Evolutionary conservation across 2,888 invertebrate genomes (phyloP).

Genomic region (Leptopilina drosophilae): DNA sequence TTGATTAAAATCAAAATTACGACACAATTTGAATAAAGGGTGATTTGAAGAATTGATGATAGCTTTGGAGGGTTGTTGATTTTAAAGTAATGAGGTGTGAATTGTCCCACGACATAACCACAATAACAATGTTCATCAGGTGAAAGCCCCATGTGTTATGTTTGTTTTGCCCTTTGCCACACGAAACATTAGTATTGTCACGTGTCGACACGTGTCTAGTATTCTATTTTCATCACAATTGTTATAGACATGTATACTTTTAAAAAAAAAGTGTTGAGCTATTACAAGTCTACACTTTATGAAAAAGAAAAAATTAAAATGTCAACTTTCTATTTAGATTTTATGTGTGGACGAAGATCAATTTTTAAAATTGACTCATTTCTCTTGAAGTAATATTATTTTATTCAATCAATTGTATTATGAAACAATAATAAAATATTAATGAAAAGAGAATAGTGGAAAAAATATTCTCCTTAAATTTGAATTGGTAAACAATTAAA

Average conservation of each 20-base stretch:
- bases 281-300: neutral
- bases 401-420: too few species aligned
- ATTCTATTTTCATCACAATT: conserved; percentile 35
- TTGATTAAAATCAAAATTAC: conserved; percentile 43
- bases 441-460: too few species aligned
- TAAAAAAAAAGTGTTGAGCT: neutral
- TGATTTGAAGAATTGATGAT: conserved; percentile 59
- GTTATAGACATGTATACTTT: conserved; percentile 19
- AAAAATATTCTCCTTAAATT: too few species aligned
- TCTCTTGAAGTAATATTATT: too few species aligned
- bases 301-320: conserved; percentile 22
- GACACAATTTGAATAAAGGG: conserved; percentile 55
- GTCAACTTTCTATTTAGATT: conserved; percentile 3
- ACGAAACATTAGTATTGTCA: conserved; percentile 42
- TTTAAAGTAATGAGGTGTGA: conserved; percentile 55
- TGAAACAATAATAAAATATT: too few species aligned
- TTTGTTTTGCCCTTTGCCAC: conserved; percentile 41
- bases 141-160: conserved; percentile 36
- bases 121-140: conserved; percentile 51
- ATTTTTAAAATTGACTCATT: neutral
- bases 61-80: conserved; percentile 46
- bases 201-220: conserved; percentile 58
- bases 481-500: too few species aligned
- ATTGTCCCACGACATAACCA: conserved; percentile 55
- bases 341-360: neutral